Conservation (phyloP, 2,113 vertebrate species). For the Balaenoptera acutorostrata region DNA sequence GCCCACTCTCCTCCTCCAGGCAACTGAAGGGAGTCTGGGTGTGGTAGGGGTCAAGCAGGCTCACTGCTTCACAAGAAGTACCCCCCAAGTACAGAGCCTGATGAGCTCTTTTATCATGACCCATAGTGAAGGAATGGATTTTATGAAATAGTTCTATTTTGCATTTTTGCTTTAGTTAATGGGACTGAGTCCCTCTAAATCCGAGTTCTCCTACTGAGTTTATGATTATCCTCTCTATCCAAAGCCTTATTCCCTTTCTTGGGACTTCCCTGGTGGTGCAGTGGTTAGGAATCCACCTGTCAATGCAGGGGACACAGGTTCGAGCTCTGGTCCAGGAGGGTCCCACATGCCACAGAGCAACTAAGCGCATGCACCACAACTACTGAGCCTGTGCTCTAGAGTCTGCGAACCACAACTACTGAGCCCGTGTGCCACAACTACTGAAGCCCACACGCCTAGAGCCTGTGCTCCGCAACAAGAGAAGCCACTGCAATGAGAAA, state of each 20-base stretch:
- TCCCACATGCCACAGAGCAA: too few species aligned
- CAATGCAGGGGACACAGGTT: too few species aligned
- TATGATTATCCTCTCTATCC: not conserved
- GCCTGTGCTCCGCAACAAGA: too few species aligned
- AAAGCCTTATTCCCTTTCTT: not conserved
- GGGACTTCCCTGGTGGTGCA: too few species aligned
- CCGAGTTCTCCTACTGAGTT: not conserved
- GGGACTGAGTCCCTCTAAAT: not conserved
- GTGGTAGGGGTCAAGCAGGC: not conserved
- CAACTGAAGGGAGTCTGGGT: not conserved
- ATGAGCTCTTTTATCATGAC: not conserved
- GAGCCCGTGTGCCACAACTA: too few species aligned
- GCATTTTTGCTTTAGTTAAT: not conserved
- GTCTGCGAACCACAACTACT: too few species aligned
- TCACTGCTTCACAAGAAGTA: not conserved
- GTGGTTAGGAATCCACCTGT: too few species aligned
- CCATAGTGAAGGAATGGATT: not conserved
- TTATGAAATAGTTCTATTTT: not conserved
- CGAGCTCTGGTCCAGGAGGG: too few species aligned
- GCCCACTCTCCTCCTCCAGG: not conserved
- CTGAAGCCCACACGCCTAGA: too few species aligned
- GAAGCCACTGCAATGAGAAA: too few species aligned
- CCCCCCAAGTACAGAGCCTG: not conserved
- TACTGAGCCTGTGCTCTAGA: too few species aligned
- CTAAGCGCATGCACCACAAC: too few species aligned